A percentile compares a stretch with the other conserved stretches of the same genome.
These are phyloP conservation scores for Vanessa atalanta DNA, from an alignment of 1,140 invertebrate genomes.

Conservation along the genomic window DNA sequence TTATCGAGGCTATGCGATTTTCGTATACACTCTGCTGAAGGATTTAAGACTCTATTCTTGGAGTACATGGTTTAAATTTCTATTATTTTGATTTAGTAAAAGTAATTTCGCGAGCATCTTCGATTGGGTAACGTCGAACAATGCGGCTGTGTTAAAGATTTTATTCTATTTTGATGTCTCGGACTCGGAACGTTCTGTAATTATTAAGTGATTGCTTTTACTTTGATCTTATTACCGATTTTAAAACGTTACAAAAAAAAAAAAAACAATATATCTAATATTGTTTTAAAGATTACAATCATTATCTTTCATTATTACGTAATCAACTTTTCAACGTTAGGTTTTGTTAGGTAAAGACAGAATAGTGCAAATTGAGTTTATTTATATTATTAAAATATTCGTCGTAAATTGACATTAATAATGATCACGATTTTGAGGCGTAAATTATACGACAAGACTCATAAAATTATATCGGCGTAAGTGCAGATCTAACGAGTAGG, in stretches of 20 bases:
- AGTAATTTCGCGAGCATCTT: slow-evolving; percentile 35
- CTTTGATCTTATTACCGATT: neutral
- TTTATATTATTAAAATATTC: too few species aligned
- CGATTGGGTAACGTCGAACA: slow-evolving; percentile 32
- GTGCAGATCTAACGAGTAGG: slow-evolving; percentile 7
- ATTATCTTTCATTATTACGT: too few species aligned
- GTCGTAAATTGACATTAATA: too few species aligned
- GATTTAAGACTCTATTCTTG: slow-evolving; percentile 8
- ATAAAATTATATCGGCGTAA: slow-evolving; percentile 12
- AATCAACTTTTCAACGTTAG: too few species aligned
- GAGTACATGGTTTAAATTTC: slow-evolving; percentile 2
- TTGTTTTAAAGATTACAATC: too few species aligned
- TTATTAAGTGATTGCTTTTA: slow-evolving; percentile 30
- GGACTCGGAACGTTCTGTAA: slow-evolving; percentile 19
- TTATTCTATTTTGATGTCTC: slow-evolving; percentile 34
- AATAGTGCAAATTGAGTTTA: too few species aligned
- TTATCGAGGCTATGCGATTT: slow-evolving; percentile 17
- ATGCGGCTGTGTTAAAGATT: slow-evolving; percentile 25
- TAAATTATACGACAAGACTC: neutral
- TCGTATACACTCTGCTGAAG: neutral
- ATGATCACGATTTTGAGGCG: neutral
- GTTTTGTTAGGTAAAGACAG: too few species aligned
- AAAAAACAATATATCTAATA: too few species aligned
- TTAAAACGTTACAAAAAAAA: too few species aligned
- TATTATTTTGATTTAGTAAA: slow-evolving; percentile 15